These are phyloP conservation scores for Melangyna quadrimaculata DNA, from an alignment of 2,888 invertebrate species.

Conservation along the genomic window DNA sequence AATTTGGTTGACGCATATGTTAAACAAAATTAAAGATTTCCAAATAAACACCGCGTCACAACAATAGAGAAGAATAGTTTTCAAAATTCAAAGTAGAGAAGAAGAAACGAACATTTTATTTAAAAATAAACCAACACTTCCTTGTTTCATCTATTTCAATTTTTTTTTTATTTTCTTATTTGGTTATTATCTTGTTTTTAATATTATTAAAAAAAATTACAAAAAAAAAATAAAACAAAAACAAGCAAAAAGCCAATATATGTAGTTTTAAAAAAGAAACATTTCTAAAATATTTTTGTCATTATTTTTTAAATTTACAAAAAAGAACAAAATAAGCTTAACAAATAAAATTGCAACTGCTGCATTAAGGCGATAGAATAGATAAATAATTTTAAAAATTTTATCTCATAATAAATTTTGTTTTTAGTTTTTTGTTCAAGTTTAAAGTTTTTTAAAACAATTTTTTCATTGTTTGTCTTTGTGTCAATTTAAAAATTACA, in stretches of 20 bases:
- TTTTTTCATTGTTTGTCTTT: conserved; percentile 36
- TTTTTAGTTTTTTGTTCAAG: conserved; percentile 17
- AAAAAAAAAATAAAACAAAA: conserved; percentile 41
- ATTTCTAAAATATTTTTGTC: conserved; percentile 60
- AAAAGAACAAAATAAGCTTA: conserved; percentile 17
- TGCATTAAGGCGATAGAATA: conserved; percentile 54
- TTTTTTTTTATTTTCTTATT: conserved; percentile 17
- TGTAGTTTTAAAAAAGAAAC: conserved; percentile 29
- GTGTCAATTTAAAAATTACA: conserved; percentile 26
- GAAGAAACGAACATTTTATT: background rate
- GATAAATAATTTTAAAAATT: conserved; percentile 56
- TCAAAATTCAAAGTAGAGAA: background rate
- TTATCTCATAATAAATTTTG: conserved; percentile 25
- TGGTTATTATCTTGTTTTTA: conserved; percentile 12
- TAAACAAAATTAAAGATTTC: no score
- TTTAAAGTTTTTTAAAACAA: conserved; percentile 43
- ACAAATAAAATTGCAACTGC: conserved; percentile 55
- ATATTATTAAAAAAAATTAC: conserved; percentile 43
- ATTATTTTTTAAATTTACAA: background rate
- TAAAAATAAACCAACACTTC: background rate
- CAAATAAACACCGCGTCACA: background rate
- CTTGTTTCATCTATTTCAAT: background rate
- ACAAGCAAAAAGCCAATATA: conserved; percentile 38
- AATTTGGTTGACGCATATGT: no score
- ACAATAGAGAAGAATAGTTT: background rate